A percentile compares a stretch with the other conserved stretches of the same genome.
phyloP scores from a whole-genome alignment of 2,113 vertebrate species.

The Lepus europaeus region DNA sequence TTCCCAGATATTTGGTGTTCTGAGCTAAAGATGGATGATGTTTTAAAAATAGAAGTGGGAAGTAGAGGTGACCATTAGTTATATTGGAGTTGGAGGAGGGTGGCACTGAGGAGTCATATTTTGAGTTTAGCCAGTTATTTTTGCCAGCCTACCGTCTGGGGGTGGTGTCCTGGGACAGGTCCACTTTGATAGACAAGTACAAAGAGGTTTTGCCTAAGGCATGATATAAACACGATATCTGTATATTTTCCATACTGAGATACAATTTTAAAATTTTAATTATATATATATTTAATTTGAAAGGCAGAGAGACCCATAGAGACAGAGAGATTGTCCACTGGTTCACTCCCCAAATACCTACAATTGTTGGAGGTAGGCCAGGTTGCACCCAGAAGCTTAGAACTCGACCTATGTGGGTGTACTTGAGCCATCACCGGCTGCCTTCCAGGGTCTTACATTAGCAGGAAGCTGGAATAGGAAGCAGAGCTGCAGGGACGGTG shows the following conservation, averaged over 20 bases:
- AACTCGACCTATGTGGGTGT: no score
- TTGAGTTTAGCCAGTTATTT: not conserved
- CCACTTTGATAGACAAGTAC: slow-evolving; percentile 4
- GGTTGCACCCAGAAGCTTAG: no score
- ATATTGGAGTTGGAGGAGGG: not conserved
- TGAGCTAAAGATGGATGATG: not conserved
- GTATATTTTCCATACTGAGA: not conserved
- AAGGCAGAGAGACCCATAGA: no score
- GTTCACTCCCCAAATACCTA: no score
- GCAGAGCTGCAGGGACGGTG: no score
- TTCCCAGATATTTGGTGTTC: not conserved
- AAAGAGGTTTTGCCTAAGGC: not conserved
- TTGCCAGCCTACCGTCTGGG: not conserved
- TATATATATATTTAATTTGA: no score
- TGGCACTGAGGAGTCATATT: not conserved
- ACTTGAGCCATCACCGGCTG: no score
- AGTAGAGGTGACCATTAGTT: not conserved
- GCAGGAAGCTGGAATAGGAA: no score
- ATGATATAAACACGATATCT: not conserved
- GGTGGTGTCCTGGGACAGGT: not conserved
- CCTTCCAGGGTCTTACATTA: no score
- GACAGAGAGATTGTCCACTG: no score
- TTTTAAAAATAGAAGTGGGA: slow-evolving; percentile 40
- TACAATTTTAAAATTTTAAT: no score
- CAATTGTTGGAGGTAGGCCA: no score